Conservation (phyloP, 1,140 invertebrate species). For the Cryptotermes secundus region DNA sequence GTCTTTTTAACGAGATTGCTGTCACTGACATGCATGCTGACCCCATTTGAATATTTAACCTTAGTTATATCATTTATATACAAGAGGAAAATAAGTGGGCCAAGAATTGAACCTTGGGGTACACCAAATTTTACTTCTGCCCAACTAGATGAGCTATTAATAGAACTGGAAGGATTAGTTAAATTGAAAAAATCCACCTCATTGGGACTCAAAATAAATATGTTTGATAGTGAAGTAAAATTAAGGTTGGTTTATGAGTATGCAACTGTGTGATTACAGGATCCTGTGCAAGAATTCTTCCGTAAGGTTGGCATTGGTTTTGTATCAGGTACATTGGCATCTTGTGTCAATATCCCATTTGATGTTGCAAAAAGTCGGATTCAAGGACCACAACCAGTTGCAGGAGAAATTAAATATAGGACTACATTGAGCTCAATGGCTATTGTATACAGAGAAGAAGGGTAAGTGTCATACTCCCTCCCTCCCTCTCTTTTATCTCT, state of each 20-base stretch:
- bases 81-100: too few species aligned
- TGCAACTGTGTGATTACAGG: conserved; percentile 52
- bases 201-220: too few species aligned
- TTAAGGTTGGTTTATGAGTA: neutral
- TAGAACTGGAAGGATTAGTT: too few species aligned
- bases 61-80: too few species aligned
- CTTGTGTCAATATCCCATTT: conserved; percentile 89
- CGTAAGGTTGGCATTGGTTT: conserved; percentile 80
- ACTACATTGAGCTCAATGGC: conserved; percentile 71
- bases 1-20: too few species aligned
- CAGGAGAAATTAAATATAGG: conserved; percentile 72
- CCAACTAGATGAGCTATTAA: too few species aligned
- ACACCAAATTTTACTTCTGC: too few species aligned
- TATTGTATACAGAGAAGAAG: conserved; percentile 83
- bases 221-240: conserved; percentile 7
- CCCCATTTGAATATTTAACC: too few species aligned
- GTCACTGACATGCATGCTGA: too few species aligned
- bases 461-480: conserved; percentile 55
- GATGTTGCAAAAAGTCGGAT: conserved; percentile 95
- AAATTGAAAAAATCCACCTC: too few species aligned
- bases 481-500: neutral
- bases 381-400: conserved; percentile 82
- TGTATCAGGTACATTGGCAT: conserved; percentile 77
- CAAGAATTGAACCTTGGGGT: too few species aligned
- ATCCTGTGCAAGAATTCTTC: conserved; percentile 64